Evolutionary conservation across 2,888 invertebrate genomes (phyloP), one percentile per base, ranked within the genome.

Genomic region (Lycophotia porphyrea): DNA sequence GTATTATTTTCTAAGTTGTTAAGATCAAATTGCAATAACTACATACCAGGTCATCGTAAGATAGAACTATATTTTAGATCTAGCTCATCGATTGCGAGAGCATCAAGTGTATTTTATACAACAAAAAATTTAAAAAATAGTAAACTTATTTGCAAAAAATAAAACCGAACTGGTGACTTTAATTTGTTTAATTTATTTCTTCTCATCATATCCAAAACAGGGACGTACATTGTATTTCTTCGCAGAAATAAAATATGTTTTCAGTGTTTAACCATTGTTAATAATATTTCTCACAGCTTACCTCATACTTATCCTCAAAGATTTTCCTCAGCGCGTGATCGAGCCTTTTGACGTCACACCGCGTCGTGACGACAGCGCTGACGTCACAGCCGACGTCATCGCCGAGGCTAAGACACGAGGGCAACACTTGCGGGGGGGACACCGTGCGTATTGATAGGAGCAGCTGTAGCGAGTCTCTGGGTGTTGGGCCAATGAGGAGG

Each of bases 271-370:
- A 31, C 4, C 1, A 34, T 1, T 31, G 5, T 34, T 21, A 58
- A 9, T 5, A 58, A 18, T 9, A 3, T 49, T 27, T 27, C 27
- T 27, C 27, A 21, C 39, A 63, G 72, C 77, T 76, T 63, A 93
- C 93, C 89, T 92, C 88, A 87, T 93, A 95, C 81, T 94, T 94
- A 27, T 89, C 86, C 8, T 80, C 83, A 64, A 93, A 94, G 0
- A 91, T 82, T 1, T 3, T 79, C 13, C 90, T 84, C 42, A 95
- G 76, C 0, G 92, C 91, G 0, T 9, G 60, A 44, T 95, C 89
- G 1, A 95, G 74, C 15, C 81, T 84, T 1, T 21, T 72, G 42
- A 91, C 15, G 58, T 93, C 87, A 24, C 85, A 80, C 8, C 80
- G 78, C 8, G 92, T 87, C 70, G 90, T 88, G 52, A 94, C 58